A percentile compares a stretch with the other conserved stretches of the same genome.
phyloP scores from a whole-genome alignment of 2,888 invertebrate species.

The Epistrophella euchroma region DNA sequence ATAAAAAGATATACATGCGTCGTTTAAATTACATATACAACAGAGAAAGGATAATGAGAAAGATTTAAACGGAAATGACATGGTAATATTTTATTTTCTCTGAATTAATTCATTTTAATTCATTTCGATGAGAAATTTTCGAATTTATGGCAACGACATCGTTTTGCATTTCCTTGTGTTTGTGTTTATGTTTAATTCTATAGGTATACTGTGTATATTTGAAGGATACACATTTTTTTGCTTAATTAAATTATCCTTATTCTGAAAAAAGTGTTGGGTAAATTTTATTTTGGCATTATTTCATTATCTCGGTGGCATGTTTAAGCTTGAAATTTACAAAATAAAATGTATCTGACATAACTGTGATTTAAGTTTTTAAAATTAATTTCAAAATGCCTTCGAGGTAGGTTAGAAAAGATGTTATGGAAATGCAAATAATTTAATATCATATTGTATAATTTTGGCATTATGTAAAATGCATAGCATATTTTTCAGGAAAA shows the following conservation, averaged over 20 bases:
- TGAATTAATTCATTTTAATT: constrained; percentile 69
- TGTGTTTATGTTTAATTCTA: constrained; percentile 1
- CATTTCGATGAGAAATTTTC: constrained; percentile 61
- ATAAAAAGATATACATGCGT: background rate
- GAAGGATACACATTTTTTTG: constrained; percentile 25
- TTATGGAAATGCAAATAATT: no score
- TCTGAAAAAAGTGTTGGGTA: background rate
- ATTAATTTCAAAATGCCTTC: background rate
- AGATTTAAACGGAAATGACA: constrained; percentile 63
- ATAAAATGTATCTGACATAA: background rate
- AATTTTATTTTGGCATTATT: background rate
- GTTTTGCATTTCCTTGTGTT: constrained; percentile 24
- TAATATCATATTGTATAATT: no score
- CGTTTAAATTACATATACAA: background rate
- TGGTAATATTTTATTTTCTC: constrained; percentile 58
- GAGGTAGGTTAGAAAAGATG: background rate
- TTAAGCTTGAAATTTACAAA: background rate
- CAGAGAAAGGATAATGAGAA: constrained; percentile 7
- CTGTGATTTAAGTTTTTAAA: background rate
- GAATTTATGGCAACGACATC: constrained; percentile 30
- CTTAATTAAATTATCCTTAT: constrained; percentile 60
- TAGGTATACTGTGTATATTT: background rate
- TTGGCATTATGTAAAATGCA: no score
- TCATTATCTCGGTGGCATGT: background rate
- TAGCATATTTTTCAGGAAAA: no score